Conservation (phyloP, 2,888 invertebrate species). For the Polyommatus iphigenia region DNA sequence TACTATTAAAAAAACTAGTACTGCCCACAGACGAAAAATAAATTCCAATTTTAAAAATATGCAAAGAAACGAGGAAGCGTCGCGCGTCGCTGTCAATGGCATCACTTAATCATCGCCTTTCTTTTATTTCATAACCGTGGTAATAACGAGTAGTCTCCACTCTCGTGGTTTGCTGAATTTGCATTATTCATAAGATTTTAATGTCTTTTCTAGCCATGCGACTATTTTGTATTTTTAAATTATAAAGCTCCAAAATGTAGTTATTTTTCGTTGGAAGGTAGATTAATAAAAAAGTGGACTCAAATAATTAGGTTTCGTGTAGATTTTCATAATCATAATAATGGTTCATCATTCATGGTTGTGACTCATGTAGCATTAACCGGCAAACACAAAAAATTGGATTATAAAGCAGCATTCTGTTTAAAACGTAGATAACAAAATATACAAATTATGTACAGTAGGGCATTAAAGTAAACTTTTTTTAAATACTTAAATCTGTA, state of each 20-base stretch:
- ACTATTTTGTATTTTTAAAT: not conserved
- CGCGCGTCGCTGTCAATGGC: conserved; percentile 42
- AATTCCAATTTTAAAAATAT: not conserved
- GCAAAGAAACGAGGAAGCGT: conserved; percentile 54
- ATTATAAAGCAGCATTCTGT: too few species aligned
- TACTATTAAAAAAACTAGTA: not conserved
- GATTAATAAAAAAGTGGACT: not conserved
- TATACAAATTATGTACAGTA: too few species aligned
- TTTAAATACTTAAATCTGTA: too few species aligned
- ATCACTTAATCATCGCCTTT: conserved; percentile 55
- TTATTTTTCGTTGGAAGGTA: not conserved
- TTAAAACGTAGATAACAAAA: too few species aligned
- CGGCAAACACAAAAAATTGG: too few species aligned
- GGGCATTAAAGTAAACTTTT: too few species aligned
- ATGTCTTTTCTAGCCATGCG: not conserved
- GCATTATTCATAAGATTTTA: conserved; percentile 44
- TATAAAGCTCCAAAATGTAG: not conserved
- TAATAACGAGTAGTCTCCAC: not conserved
- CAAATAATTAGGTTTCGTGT: not conserved
- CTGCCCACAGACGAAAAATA: not conserved
- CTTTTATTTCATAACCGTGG: conserved; percentile 43
- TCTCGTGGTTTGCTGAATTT: conserved; percentile 25
- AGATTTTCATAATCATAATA: not conserved
- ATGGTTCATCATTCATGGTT: not conserved
- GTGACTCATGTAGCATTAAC: too few species aligned